These are phyloP conservation scores for Corella eumyota DNA, from an alignment of 23 tunicate genomes.

Conservation along the genomic window DNA sequence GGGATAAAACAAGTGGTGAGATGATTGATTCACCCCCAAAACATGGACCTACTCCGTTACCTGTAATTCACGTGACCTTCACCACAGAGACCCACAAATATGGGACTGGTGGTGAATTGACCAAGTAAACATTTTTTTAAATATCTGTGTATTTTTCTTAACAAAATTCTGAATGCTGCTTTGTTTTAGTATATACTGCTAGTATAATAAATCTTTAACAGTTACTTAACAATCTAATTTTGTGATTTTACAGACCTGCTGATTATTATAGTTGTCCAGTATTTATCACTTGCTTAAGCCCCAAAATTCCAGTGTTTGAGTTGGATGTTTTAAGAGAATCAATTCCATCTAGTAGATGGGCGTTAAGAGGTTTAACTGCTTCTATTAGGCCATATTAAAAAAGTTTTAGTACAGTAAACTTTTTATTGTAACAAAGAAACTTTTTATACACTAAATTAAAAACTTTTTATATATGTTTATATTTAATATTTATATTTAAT, in stretches of 20 bases:
- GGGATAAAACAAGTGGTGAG: slow-evolving; percentile 89
- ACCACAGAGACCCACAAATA: slow-evolving; percentile 45
- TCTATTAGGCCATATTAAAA: slow-evolving; percentile 48
- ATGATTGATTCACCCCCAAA: slow-evolving; percentile 74
- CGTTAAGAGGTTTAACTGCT: slow-evolving; percentile 75
- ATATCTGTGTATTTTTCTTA: too few relatives aligned
- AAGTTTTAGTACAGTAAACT: too few relatives aligned
- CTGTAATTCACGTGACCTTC: slow-evolving; percentile 82
- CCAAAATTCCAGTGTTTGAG: slow-evolving; percentile 55
- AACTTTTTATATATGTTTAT: too few relatives aligned
- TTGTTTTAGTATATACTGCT: too few relatives aligned
- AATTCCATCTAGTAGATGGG: slow-evolving; percentile 82
- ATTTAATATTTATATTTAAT: too few relatives aligned
- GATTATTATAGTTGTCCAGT: slow-evolving; percentile 78
- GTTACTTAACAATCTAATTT: not conserved
- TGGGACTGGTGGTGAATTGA: slow-evolving; percentile 31
- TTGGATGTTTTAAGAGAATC: slow-evolving; percentile 73
- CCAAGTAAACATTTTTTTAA: too few relatives aligned
- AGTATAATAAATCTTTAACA: not conserved
- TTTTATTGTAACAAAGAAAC: too few relatives aligned
- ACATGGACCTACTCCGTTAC: slow-evolving; percentile 56
- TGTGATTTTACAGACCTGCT: slow-evolving; percentile 42
- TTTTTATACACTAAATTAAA: too few relatives aligned
- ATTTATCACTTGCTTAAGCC: slow-evolving; percentile 53
- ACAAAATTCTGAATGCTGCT: too few relatives aligned